Base-by-base conservation (phyloP, 1,140 invertebrate genomes). In the Helicoverpa zea region DNA sequence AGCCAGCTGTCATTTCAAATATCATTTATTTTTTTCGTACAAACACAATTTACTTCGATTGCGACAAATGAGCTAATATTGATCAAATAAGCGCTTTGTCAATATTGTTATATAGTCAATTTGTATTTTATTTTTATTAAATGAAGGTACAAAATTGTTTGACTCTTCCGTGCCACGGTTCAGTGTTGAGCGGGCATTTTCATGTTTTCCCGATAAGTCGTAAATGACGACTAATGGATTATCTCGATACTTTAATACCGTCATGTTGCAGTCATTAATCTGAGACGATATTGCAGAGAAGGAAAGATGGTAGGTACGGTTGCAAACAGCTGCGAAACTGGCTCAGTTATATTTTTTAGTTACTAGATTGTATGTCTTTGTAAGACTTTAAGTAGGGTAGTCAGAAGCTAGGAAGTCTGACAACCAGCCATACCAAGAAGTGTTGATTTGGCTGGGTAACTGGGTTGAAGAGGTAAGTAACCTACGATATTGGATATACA, bases 31-130 rank as follows among this genome's bases (percentile, higher is more conserved):
- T 43, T 75, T 75, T 49, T 61, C 30, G 56, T 43, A 61, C 73
- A 75, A 75, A 75, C 23, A 75, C 73, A 61, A 75, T 75, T 75
- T 75, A 23, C 56, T 75, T 47, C 72, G 52, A 74, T 75, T 61
- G 18, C 12, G 12, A 23, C 35, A 61, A 75, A 75, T 61, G 73
- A 51, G 58, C 58, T 75, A 75, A 75, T 49, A 7, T 29, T 49
- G 16, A 56, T 59, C 58, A 49, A 75, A 63, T 75, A 59, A 11
- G 52, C 68, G 35, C 61, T 75, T 43, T 29, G 3, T 61, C 73
- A 29, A 61, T 14, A 54, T 72, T 7, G 23, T 23, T 68, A 43
- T n/a, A n/a, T n/a, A 43, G 35, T 43, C 2, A 12, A 72, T 52
- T 51, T 54, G 47, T 30, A 51, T n/a, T 54, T 72, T 14, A 52